Percentiles rank a stretch among this genome's conserved stretches.
phyloP scores from a whole-genome alignment of 2,888 invertebrate genomes.

The Antitype chi region DNA sequence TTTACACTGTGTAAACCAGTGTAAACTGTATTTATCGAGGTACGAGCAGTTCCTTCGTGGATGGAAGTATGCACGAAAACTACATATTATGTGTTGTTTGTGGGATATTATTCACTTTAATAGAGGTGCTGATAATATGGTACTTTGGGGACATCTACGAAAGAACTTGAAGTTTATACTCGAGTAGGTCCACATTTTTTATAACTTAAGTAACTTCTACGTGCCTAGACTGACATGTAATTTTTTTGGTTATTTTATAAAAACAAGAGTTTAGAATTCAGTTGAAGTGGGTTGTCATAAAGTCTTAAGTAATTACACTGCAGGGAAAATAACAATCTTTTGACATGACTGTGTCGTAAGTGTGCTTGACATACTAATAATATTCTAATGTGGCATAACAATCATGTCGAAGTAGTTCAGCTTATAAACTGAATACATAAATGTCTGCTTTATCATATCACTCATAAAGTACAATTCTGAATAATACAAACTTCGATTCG shows the following conservation, averaged over 20 bases:
- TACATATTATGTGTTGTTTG: constrained; percentile 18
- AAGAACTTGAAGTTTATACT: neutral
- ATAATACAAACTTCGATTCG: neutral
- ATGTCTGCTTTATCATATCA: neutral
- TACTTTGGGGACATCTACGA: neutral
- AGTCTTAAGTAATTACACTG: neutral
- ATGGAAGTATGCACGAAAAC: neutral
- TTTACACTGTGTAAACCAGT: constrained; percentile 24
- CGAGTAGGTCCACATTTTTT: neutral
- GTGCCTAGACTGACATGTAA: neutral
- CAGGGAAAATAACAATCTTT: constrained; percentile 5
- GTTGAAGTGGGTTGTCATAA: neutral
- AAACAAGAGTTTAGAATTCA: neutral
- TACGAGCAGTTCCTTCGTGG: constrained; percentile 18
- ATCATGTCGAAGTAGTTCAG: constrained; percentile 18
- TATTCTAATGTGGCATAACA: constrained; percentile 26
- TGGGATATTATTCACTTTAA: constrained; percentile 15
- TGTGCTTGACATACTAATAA: constrained; percentile 18
- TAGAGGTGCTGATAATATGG: neutral
- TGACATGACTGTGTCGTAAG: neutral
- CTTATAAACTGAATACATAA: constrained; percentile 19
- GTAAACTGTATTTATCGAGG: constrained; percentile 19
- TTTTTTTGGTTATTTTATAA: neutral
- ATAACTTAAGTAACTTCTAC: neutral
- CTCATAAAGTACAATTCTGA: neutral